Evolutionary conservation across 1,140 invertebrate genomes (phyloP).

Genomic region (Lanistes nyassanus): DNA sequence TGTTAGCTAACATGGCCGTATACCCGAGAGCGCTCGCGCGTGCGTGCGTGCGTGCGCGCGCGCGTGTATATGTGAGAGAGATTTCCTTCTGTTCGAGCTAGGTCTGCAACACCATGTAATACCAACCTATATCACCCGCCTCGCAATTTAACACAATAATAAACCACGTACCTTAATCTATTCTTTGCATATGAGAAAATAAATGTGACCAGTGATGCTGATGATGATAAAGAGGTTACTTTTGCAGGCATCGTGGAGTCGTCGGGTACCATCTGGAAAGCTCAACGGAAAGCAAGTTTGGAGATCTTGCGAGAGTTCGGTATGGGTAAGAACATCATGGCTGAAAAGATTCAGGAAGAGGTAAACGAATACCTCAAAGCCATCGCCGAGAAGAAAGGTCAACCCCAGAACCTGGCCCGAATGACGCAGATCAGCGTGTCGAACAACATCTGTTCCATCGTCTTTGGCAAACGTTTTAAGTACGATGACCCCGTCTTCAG

Average conservation of each 20-base stretch:
- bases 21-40: no score
- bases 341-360: slow-evolving; percentile 77
- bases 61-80: no score
- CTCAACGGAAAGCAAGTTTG: slow-evolving; percentile 79
- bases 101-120: no score
- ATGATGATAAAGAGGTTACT: no score
- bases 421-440: slow-evolving; percentile 36
- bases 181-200: no score
- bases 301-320: slow-evolving; percentile 78
- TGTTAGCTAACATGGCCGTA: no score
- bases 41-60: no score
- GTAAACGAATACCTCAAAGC: slow-evolving; percentile 20
- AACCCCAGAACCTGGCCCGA: slow-evolving; percentile 30
- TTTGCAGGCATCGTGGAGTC: slow-evolving; percentile 29
- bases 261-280: slow-evolving; percentile 75
- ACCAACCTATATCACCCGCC: no score
- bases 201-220: no score
- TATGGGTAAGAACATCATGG: slow-evolving; percentile 79
- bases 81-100: no score
- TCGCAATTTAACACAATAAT: no score
- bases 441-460: slow-evolving; percentile 88
- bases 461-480: slow-evolving; percentile 77
- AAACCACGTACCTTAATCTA: no score
- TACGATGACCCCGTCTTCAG: slow-evolving; percentile 62
- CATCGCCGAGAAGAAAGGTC: slow-evolving; percentile 15